Evolutionary conservation across 1,140 invertebrate species (phyloP).

Genomic region (Cephus cinctus): DNA sequence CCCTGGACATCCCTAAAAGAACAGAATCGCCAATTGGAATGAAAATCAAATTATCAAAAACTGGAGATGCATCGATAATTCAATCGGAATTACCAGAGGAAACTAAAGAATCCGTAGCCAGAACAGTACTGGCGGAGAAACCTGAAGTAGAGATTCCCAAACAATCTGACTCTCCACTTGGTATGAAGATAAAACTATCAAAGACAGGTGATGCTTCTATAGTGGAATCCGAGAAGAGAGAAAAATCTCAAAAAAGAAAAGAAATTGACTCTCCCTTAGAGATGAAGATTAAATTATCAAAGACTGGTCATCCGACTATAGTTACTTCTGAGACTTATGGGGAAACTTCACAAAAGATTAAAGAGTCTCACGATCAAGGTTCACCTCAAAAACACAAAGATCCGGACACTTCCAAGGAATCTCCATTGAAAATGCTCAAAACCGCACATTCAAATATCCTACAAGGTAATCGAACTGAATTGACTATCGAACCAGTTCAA

Average conservation of each 20-base stretch:
- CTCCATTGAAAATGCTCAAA: slow-evolving; percentile 32
- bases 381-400: slow-evolving; percentile 27
- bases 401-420: slow-evolving; percentile 17
- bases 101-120: too few relatives aligned
- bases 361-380: slow-evolving; percentile 16
- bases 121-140: too few relatives aligned
- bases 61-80: slow-evolving; percentile 6
- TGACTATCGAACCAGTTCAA: slow-evolving; percentile 41
- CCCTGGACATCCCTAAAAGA: slow-evolving; percentile 20
- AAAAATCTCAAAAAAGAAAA: slow-evolving; percentile 19
- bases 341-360: slow-evolving; percentile 25
- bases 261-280: slow-evolving; percentile 41
- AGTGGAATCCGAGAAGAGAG: slow-evolving; percentile 31
- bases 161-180: slow-evolving; percentile 41
- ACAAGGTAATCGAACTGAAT: slow-evolving; percentile 31
- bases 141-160: too few relatives aligned
- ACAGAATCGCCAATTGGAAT: slow-evolving; percentile 41
- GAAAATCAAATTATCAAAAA: slow-evolving; percentile 50
- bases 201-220: slow-evolving; percentile 52
- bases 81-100: background rate
- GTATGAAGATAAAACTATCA: slow-evolving; percentile 54
- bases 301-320: slow-evolving; percentile 46
- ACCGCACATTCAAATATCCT: slow-evolving; percentile 20
- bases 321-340: slow-evolving; percentile 32
- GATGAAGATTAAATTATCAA: slow-evolving; percentile 49